These are phyloP conservation scores for Ornithoptera priamus DNA, from an alignment of 2,888 invertebrate species.

Conservation along the genomic window DNA sequence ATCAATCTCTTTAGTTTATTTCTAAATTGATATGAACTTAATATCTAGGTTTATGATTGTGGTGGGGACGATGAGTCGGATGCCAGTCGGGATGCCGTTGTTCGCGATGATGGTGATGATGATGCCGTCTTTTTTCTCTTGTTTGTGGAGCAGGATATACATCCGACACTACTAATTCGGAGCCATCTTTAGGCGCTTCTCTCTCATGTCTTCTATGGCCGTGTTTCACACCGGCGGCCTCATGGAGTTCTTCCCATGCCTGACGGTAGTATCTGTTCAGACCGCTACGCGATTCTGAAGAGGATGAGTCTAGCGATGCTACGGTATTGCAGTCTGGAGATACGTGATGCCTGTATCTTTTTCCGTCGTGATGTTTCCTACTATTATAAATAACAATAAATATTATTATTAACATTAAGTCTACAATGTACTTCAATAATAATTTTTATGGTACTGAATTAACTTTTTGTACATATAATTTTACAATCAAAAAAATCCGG, in stretches of 20 bases:
- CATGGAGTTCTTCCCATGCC: conserved; percentile 96
- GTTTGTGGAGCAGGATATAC: conserved; percentile 71
- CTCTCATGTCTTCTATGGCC: conserved; percentile 63
- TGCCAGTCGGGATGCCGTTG: conserved; percentile 80
- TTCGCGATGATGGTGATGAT: conserved; percentile 87
- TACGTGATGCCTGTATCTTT: conserved; percentile 93
- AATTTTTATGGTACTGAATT: too few species aligned
- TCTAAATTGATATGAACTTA: conserved; percentile 36
- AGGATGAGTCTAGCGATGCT: conserved; percentile 93
- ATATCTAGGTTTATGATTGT: conserved; percentile 78
- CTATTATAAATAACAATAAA: conserved; percentile 35
- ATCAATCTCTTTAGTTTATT: conserved; percentile 33
- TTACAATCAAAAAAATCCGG: background rate
- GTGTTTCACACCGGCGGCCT: conserved; percentile 84
- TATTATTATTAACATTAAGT: background rate
- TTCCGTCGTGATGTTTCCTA: conserved; percentile 84
- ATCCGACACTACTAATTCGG: conserved; percentile 88
- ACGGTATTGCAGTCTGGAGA: conserved; percentile 95
- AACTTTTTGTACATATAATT: background rate
- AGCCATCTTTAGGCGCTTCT: conserved; percentile 84
- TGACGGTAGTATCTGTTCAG: conserved; percentile 93
- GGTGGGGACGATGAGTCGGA: conserved; percentile 77
- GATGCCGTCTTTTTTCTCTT: conserved; percentile 83
- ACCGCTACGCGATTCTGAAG: conserved; percentile 90
- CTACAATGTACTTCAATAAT: background rate